These are phyloP conservation scores for Kryptolebias marmoratus DNA, from an alignment of 2,113 vertebrate genomes.

Conservation along the genomic window DNA sequence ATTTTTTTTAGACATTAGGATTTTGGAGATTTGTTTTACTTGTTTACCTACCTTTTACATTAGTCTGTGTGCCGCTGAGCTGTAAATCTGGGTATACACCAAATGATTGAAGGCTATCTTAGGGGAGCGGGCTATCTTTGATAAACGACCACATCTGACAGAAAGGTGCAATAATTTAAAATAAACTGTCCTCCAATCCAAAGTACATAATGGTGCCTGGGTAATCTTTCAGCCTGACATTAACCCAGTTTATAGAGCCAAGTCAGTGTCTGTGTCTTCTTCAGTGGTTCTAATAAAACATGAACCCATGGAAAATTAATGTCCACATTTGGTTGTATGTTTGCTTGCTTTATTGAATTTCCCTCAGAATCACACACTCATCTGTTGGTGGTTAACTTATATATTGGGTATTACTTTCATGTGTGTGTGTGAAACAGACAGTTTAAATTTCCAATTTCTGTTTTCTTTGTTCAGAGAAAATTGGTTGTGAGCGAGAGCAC, in stretches of 20 bases:
- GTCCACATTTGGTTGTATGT: not conserved
- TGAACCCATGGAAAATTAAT: not conserved
- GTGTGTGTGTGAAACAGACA: not conserved
- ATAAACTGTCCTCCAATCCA: not conserved
- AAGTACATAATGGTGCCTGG: not conserved
- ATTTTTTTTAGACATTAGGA: not conserved
- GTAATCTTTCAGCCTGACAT: not conserved
- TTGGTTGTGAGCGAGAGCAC: constrained; percentile 6
- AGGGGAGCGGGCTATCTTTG: not conserved
- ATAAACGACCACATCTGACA: too few species aligned
- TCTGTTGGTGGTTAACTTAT: constrained; percentile 1
- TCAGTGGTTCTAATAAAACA: not conserved
- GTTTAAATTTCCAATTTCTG: constrained; percentile 18
- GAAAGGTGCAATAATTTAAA: not conserved
- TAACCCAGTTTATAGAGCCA: not conserved
- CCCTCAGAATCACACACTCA: not conserved
- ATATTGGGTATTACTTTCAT: not conserved
- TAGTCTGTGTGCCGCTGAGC: not conserved
- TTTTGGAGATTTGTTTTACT: not conserved
- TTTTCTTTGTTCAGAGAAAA: constrained; percentile 18
- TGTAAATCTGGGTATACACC: not conserved
- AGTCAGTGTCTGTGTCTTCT: not conserved
- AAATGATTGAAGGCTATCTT: not conserved
- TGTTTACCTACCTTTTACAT: not conserved
- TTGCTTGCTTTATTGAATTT: not conserved